Conservation (phyloP, 2,888 invertebrate genomes). For the Bombylius major region DNA sequence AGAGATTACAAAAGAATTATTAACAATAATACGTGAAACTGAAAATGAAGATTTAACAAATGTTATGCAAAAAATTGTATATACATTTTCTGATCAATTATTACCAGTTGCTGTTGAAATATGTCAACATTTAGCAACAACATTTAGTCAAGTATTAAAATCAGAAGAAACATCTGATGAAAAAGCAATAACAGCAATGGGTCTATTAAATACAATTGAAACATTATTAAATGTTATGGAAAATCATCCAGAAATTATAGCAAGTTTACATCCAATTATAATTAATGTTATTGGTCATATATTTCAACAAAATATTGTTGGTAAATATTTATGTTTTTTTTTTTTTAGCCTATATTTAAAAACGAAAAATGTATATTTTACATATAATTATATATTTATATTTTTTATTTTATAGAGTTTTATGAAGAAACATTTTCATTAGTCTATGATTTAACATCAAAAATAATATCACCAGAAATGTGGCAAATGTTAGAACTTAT, state of each 20-base stretch:
- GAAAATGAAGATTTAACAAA: slow-evolving; percentile 95
- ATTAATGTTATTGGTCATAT: slow-evolving; percentile 80
- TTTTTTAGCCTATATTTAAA: not conserved
- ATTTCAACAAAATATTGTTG: slow-evolving; percentile 67
- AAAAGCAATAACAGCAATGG: slow-evolving; percentile 95
- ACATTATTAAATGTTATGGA: slow-evolving; percentile 91
- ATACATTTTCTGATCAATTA: slow-evolving; percentile 76
- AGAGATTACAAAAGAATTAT: slow-evolving; percentile 67
- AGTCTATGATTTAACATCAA: slow-evolving; percentile 80
- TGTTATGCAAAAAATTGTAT: slow-evolving; percentile 90
- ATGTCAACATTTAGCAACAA: slow-evolving; percentile 79
- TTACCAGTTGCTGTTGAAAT: slow-evolving; percentile 90
- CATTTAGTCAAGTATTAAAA: slow-evolving; percentile 63
- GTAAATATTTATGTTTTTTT: slow-evolving; percentile 33
- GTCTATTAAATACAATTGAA: slow-evolving; percentile 89
- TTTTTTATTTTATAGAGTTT: slow-evolving; percentile 52
- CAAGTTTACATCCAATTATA: slow-evolving; percentile 81
- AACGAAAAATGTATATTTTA: not conserved
- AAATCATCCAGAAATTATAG: slow-evolving; percentile 63
- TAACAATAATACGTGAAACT: slow-evolving; percentile 87
- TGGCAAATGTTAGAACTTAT: slow-evolving; percentile 88
- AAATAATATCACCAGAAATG: slow-evolving; percentile 82
- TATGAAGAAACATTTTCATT: slow-evolving; percentile 94
- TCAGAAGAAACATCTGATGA: slow-evolving; percentile 84
- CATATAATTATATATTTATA: not conserved